These are phyloP conservation scores for Hippocampus mohnikei DNA, from an alignment of 2,113 vertebrate genomes.

Conservation along the genomic window DNA sequence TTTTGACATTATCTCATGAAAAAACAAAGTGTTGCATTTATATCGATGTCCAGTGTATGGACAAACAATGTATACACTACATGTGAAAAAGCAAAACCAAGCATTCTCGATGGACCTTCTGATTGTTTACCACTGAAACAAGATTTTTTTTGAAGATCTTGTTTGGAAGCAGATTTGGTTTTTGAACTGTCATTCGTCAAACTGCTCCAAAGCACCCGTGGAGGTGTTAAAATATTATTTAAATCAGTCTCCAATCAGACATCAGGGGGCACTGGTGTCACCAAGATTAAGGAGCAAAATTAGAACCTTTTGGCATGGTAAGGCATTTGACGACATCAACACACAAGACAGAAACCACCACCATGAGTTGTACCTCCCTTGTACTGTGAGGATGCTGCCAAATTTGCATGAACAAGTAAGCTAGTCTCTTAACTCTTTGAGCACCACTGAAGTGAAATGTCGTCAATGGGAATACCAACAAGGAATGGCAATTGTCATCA, in stretches of 20 bases:
- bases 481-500: too few relatives aligned
- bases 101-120: too few relatives aligned
- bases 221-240: background rate
- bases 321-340: background rate
- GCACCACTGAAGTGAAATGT: too few relatives aligned
- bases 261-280: background rate
- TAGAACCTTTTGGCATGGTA: background rate
- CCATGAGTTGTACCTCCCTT: background rate
- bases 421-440: background rate
- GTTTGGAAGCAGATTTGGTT: too few relatives aligned
- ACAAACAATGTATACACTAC: too few relatives aligned
- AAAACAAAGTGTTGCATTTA: too few relatives aligned
- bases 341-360: background rate
- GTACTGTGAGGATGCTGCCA: background rate
- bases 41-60: too few relatives aligned
- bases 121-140: too few relatives aligned
- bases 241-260: background rate
- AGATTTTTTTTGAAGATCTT: too few relatives aligned
- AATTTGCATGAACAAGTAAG: background rate
- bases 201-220: background rate
- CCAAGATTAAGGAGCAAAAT: background rate
- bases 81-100: too few relatives aligned
- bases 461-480: too few relatives aligned
- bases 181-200: background rate
- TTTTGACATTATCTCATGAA: too few relatives aligned